Evolutionary conservation across 2,113 vertebrate species (phyloP).

Genomic region (Ammodytes dubius): DNA sequence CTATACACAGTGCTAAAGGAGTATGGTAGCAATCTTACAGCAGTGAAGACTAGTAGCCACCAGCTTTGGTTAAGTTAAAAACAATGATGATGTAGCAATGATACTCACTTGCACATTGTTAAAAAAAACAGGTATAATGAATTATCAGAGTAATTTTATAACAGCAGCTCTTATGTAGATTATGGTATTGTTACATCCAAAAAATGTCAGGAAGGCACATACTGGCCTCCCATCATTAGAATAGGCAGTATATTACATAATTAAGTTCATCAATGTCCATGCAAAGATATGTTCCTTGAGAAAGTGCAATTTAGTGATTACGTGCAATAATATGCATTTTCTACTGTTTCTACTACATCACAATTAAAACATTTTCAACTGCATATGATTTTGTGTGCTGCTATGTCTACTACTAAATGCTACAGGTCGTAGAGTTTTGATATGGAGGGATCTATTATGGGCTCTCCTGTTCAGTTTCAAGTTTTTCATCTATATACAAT

Average conservation of each 20-base stretch:
- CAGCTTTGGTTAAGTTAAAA: constrained; percentile 62
- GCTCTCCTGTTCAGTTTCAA: background rate
- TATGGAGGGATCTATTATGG: background rate
- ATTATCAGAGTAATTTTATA: constrained; percentile 32
- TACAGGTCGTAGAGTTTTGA: background rate
- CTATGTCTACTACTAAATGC: constrained; percentile 43
- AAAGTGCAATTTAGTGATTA: constrained; percentile 88
- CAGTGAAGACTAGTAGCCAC: constrained; percentile 55
- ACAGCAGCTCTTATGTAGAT: constrained; percentile 46
- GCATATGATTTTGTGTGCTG: constrained; percentile 54
- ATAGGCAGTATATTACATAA: constrained; percentile 37
- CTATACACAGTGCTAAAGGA: constrained; percentile 66
- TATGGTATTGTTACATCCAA: constrained; percentile 29
- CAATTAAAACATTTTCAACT: constrained; percentile 77
- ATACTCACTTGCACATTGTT: constrained; percentile 51
- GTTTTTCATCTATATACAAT: no score
- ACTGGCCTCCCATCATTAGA: constrained; percentile 47
- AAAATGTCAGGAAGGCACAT: constrained; percentile 49
- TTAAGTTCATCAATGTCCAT: constrained; percentile 66
- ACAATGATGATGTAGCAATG: constrained; percentile 60
- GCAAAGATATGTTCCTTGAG: constrained; percentile 79
- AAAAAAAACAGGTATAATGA: constrained; percentile 47
- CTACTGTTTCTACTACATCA: constrained; percentile 89
- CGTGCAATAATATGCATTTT: constrained; percentile 89
- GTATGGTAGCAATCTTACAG: constrained; percentile 50